phyloP scores from a whole-genome alignment of 2,797 vertebrate species.

The Scleropages formosus region DNA sequence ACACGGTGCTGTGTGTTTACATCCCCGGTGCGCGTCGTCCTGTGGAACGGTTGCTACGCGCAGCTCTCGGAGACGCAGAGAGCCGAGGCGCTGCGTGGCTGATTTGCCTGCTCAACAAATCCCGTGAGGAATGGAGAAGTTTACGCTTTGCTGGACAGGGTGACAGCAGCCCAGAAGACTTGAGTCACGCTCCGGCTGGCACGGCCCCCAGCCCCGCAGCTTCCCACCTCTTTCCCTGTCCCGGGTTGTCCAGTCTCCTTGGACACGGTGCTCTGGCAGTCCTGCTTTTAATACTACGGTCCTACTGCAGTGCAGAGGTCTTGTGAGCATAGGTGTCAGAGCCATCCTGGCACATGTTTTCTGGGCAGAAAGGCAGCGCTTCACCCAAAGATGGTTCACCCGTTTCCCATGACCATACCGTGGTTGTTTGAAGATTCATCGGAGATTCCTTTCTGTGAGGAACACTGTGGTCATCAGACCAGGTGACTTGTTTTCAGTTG shows the following conservation, averaged over 20 bases:
- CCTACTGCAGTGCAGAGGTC: no score
- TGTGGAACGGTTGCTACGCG: neutral
- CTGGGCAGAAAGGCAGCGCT: no score
- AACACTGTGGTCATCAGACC: no score
- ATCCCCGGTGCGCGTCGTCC: neutral
- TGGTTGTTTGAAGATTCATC: no score
- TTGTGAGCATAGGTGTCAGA: no score
- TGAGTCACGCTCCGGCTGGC: neutral
- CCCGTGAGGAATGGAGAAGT: neutral
- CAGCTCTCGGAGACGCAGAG: neutral
- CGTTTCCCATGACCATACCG: no score
- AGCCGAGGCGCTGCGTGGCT: neutral
- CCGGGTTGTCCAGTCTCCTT: neutral
- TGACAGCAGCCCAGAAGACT: neutral
- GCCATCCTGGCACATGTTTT: no score
- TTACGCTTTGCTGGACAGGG: neutral
- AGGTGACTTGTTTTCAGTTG: no score
- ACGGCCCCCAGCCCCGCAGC: neutral
- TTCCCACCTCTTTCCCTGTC: neutral
- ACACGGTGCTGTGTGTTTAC: no score
- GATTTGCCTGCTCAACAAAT: conserved; percentile 14
- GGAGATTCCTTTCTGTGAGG: no score
- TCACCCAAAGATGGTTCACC: no score
- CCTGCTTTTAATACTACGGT: neutral
- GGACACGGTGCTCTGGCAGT: neutral